Base-by-base conservation (phyloP, 2,888 invertebrate genomes). In the Lepas anatifera region DNA sequence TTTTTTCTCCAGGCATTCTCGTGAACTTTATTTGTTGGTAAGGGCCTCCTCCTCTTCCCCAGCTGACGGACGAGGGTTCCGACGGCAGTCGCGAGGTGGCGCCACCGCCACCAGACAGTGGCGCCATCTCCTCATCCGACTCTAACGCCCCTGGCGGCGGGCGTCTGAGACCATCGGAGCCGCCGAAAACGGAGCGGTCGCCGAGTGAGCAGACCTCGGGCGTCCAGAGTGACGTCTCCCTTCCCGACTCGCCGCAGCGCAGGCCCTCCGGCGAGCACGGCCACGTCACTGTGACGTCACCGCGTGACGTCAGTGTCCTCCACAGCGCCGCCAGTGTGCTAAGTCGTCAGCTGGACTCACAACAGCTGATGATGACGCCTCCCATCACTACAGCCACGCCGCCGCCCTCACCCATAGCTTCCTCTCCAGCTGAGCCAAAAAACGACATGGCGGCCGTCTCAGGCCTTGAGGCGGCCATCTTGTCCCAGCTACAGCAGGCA, bases 41-140 rank as follows among this genome's bases (percentile, higher is more conserved):
- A n/a, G n/a, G n/a, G n/a, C n/a, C n/a, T n/a, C n/a, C n/a, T n/a
- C 11, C 50, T n/a, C n/a, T 11, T 3, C 22, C 3, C 4, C 39
- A 66, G 66, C 39, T 66, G 39, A 66, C 66, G 13, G 66, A 66
- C 39, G 39, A 66, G 13, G 66, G 66, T 37, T 66, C 66, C 39
- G 66, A 66, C 66, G 39, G 39, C 13, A 32, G 25, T 25, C 66
- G 66, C 25, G 58, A 58, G 35, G 32, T 32, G 35, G 32, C 35
- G 32, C 58, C 58, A 3, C 22, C 58, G 35, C 58, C 58, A 22
- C 35, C 58, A 18, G 58, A 58, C 58, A 25, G 58, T 22, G 58
- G 13, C 4, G 58, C 22, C 32, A 22, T 58, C 58, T 58, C 32
- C 58, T 29, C 16, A 18, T 58, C 58, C 35, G 66, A 66, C 27